Evolutionary conservation across 1,140 invertebrate species (phyloP).

Genomic region (Zelostemma sp.): DNA sequence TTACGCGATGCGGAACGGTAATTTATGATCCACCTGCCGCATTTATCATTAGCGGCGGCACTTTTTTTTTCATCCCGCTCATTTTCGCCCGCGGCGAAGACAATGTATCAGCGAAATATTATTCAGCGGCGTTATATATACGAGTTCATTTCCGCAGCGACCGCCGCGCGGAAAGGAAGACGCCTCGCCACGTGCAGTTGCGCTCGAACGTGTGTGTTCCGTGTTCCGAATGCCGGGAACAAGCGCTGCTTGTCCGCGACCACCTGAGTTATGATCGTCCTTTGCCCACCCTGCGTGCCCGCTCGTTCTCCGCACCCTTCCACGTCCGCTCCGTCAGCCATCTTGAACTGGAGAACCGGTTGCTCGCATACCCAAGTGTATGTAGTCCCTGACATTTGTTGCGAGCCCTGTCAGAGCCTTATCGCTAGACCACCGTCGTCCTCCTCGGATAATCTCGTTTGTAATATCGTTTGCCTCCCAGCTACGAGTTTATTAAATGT

Average conservation of each 20-base stretch:
- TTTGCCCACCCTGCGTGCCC: constrained; percentile 17
- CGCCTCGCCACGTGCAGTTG: constrained; percentile 18
- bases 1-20: not conserved
- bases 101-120: too few relatives aligned
- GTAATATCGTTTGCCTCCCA: not conserved
- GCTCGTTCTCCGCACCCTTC: not conserved
- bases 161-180: constrained; percentile 50
- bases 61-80: too few relatives aligned
- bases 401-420: constrained; percentile 5
- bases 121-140: constrained; percentile 33
- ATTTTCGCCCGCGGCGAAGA: too few relatives aligned
- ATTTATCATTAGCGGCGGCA: not conserved
- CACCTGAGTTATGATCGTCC: constrained; percentile 64
- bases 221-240: constrained; percentile 63
- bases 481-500: constrained; percentile 7
- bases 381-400: constrained; percentile 6
- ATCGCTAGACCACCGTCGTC: constrained; percentile 8
- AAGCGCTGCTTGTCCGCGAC: constrained; percentile 61
- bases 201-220: constrained; percentile 45
- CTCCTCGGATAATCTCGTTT: not conserved
- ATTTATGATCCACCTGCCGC: not conserved
- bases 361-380: not conserved
- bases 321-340: constrained; percentile 15
- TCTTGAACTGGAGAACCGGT: constrained; percentile 21
- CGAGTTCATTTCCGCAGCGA: not conserved